These are phyloP conservation scores for Cyprinodon variegatus DNA, from an alignment of 2,113 vertebrate species.

Conservation along the genomic window DNA sequence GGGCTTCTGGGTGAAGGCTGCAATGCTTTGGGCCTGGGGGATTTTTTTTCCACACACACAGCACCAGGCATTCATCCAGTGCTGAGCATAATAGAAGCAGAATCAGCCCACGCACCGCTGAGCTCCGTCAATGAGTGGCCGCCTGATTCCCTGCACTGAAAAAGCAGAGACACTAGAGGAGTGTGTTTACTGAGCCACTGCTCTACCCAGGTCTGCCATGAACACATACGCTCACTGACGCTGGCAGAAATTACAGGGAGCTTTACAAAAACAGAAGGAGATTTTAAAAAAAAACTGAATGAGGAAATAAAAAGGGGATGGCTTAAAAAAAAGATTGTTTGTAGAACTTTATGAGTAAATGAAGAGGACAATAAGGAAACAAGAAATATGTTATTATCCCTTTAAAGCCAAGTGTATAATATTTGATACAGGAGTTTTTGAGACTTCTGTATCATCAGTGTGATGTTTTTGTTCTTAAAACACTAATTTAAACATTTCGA, in stretches of 20 bases:
- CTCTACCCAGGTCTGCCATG: neutral
- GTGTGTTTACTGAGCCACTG: constrained; percentile 17
- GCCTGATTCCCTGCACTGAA: constrained; percentile 53
- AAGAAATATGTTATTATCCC: neutral
- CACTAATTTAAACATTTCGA: no score
- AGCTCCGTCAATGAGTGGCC: constrained; percentile 62
- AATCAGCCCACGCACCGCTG: constrained; percentile 64
- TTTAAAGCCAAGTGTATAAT: no score
- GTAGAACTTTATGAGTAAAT: neutral
- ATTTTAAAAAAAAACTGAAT: neutral
- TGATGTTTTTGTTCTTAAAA: no score
- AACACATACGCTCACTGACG: neutral
- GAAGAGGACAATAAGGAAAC: neutral
- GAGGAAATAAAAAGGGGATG: neutral
- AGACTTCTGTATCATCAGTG: no score
- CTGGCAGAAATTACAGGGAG: no score
- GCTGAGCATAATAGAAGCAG: constrained; percentile 58
- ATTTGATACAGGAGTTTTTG: no score
- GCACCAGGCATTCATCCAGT: constrained; percentile 55
- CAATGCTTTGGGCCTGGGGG: constrained; percentile 47
- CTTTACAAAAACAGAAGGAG: neutral
- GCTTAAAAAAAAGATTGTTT: neutral
- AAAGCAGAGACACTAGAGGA: constrained; percentile 24
- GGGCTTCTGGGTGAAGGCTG: constrained; percentile 52
- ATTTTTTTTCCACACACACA: constrained; percentile 2